Conservation (phyloP, 2,888 invertebrate species). For the Willowsia nigromaculata region DNA sequence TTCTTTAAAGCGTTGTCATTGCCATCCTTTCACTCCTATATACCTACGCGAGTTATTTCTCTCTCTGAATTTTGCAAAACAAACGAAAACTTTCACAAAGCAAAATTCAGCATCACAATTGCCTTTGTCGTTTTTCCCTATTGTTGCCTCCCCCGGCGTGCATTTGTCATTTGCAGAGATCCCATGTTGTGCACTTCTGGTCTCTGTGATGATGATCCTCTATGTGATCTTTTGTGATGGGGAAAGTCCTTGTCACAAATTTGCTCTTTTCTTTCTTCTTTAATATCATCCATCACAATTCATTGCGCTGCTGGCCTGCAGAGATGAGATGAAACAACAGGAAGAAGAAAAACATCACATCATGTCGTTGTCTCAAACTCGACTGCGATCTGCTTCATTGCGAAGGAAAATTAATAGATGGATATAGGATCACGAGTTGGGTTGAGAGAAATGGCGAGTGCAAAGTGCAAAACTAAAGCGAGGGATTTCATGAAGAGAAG, state of each 20-base stretch:
- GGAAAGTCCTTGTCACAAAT: conserved; percentile 56
- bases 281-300: background rate
- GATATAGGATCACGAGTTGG: too few species aligned
- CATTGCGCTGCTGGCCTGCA: background rate
- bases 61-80: too few species aligned
- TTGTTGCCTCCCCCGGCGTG: too few species aligned
- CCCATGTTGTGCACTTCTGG: background rate
- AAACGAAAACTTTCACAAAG: too few species aligned
- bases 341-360: background rate
- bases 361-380: background rate
- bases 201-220: background rate
- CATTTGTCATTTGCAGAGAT: background rate
- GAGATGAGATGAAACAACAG: background rate
- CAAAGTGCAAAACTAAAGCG: too few species aligned
- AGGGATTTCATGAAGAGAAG: too few species aligned
- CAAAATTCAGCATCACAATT: too few species aligned
- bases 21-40: too few species aligned
- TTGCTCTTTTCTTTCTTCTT: background rate
- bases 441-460: background rate
- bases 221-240: background rate
- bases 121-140: too few species aligned
- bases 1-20: too few species aligned
- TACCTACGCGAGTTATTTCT: too few species aligned
- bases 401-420: background rate
- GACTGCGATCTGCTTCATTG: background rate